These are phyloP conservation scores for Microtus ochrogaster DNA, from an alignment of 2,113 vertebrate species.

Conservation along the genomic window DNA sequence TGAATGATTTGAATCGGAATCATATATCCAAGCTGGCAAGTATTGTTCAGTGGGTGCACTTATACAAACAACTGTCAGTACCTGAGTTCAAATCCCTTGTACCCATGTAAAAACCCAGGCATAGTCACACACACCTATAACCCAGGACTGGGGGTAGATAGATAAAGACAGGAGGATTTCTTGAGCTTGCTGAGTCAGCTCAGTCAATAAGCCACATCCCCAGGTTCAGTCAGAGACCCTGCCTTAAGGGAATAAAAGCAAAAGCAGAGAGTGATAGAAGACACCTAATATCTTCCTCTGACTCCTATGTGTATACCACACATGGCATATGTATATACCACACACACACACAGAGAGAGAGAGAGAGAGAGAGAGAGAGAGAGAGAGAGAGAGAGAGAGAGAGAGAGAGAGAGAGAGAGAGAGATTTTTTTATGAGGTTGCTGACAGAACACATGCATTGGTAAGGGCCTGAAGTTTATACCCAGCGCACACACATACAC, in stretches of 20 bases:
- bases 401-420: neutral
- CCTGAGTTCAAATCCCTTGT: neutral
- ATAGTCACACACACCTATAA: neutral
- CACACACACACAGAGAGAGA: no score
- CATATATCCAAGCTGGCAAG: neutral
- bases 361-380: neutral
- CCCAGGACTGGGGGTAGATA: neutral
- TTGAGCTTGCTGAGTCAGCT: neutral
- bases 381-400: neutral
- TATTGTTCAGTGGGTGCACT: neutral
- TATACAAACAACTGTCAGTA: neutral
- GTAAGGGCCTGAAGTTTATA: neutral
- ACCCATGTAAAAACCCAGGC: neutral
- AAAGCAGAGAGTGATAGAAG: neutral
- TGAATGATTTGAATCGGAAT: constrained; percentile 45
- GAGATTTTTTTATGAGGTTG: neutral
- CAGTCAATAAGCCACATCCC: neutral
- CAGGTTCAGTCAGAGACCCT: no score
- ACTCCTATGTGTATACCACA: neutral
- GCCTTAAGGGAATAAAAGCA: neutral
- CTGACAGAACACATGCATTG: neutral
- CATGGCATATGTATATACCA: neutral
- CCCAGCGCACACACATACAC: neutral
- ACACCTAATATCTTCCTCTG: neutral
- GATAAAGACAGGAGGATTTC: neutral